Evolutionary conservation across 2,113 vertebrate genomes (phyloP).

Genomic region (Gymnobelideus leadbeateri): DNA sequence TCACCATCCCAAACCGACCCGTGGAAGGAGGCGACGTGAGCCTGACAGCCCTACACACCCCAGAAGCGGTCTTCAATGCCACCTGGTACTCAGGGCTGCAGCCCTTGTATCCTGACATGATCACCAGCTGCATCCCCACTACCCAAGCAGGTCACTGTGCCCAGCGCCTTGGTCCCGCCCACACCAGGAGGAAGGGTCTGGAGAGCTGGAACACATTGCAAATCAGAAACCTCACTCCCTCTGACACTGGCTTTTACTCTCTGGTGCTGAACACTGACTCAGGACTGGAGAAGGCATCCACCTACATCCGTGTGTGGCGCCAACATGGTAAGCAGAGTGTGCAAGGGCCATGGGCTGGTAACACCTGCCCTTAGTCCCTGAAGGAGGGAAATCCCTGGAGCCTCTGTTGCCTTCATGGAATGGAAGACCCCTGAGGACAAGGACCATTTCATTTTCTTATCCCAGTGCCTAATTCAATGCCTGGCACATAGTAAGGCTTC

Average conservation of each 20-base stretch:
- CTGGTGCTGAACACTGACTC: not conserved
- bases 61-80: not conserved
- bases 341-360: not conserved
- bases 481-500: not conserved
- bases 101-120: not conserved
- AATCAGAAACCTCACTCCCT: not conserved
- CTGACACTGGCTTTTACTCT: not conserved
- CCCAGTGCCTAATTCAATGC: not conserved
- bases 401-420: not conserved
- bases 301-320: not conserved
- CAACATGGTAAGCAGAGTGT: not conserved
- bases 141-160: not conserved
- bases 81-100: not conserved
- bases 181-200: not conserved
- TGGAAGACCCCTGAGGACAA: not conserved
- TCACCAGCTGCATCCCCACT: not conserved
- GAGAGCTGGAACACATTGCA: not conserved
- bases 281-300: not conserved
- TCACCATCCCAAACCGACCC: accelerated
- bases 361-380: not conserved
- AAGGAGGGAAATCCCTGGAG: not conserved
- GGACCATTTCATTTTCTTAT: not conserved
- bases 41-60: not conserved
- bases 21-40: not conserved
- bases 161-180: not conserved